A percentile compares a stretch with the other conserved stretches of the same genome.
phyloP scores from a whole-genome alignment of 2,113 vertebrate genomes.

The Pongo abelii region DNA sequence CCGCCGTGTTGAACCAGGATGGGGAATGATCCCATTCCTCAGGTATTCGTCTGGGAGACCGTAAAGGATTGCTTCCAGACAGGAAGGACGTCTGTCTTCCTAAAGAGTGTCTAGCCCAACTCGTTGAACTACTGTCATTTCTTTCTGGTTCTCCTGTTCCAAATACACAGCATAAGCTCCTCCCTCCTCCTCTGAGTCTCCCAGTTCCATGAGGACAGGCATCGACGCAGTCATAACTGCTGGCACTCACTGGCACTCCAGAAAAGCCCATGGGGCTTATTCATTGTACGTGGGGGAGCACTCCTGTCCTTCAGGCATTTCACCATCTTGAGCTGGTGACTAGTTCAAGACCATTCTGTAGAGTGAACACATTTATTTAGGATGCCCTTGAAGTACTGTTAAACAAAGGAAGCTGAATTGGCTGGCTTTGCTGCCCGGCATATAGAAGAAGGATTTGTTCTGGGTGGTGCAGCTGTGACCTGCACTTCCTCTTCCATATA shows the following conservation, averaged over 20 bases:
- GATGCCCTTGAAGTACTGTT: neutral
- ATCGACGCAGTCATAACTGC: accelerated
- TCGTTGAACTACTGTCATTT: neutral
- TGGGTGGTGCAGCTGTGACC: neutral
- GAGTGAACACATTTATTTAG: accelerated
- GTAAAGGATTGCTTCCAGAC: accelerated
- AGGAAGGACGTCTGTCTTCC: neutral
- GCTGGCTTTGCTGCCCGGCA: neutral
- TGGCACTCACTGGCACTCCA: neutral
- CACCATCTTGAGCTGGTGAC: neutral
- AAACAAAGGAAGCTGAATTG: neutral
- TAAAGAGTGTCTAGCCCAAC: no score
- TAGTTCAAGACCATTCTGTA: neutral
- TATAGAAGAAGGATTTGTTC: neutral
- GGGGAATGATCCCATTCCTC: neutral
- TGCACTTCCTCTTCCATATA: constrained; percentile 63
- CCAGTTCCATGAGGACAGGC: neutral
- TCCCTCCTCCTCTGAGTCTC: neutral
- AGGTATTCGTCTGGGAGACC: neutral
- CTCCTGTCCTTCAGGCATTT: neutral
- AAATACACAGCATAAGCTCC: no score
- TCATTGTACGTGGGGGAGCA: neutral
- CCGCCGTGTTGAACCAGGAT: neutral
- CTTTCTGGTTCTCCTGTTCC: neutral
- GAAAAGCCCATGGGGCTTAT: accelerated